Evolutionary conservation across 2,888 invertebrate species (phyloP), one percentile per base, ranked within the genome.

Genomic region (Thymelicus lineola): DNA sequence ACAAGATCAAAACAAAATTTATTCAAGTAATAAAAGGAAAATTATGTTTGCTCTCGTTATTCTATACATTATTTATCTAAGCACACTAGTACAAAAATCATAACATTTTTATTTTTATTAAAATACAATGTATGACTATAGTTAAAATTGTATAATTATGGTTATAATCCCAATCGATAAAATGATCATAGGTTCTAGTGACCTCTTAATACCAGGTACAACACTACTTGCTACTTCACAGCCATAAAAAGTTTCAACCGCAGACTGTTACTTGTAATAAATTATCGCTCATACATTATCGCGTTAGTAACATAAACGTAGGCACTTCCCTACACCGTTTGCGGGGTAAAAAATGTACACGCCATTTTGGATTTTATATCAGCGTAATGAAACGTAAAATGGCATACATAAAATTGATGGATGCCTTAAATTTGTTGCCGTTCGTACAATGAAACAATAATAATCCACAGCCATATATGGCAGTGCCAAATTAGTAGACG

Each of bases 381-480:
- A 58, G 45, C 62, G 71, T 66, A 70, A 73, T 76, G 78, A 74
- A 78, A 74, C 70, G 64, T 69, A 71, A 73, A 76, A 75, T 77
- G 63, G 75, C 68, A 58, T 77, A 74, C 67, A 73, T 74, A 72
- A 74, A 73, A 73, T 71, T 76, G 70, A 73, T 73, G 70, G 72
- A 74, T 68, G 72, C 62, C 62, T 62, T 73, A 66, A 73, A 75
- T 78, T 74, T 74, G 75, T 77, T 72, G 72, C 71, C 67, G 71
- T 74, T 68, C 75, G 75, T 76, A 77, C 77, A 75, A 74, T 73
- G 76, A 75, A 79, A 79, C 79, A 79, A 78, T 77, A 78, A 77
- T 77, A 76, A 75, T 76, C 75, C 72, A 50, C 64, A 35, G 70
- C 77, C 73, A 74, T 78, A 76, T 77, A 78, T 74, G 76, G 76